phyloP scores from a whole-genome alignment of 2,888 invertebrate species.

The Andrena marginata region DNA sequence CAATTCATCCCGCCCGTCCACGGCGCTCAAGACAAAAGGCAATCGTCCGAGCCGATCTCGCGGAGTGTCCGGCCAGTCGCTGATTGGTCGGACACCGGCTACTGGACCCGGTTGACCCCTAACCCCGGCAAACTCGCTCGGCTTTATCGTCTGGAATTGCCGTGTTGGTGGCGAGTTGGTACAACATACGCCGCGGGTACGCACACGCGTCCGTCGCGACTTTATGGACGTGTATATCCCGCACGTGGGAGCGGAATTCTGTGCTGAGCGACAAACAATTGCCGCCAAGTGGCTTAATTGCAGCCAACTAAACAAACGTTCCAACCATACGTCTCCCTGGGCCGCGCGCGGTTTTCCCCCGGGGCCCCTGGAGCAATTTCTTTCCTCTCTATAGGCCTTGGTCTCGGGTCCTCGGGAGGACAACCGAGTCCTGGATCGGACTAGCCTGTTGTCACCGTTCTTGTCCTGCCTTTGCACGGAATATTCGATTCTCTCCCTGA shows the following conservation, averaged over 20 bases:
- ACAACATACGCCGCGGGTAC: constrained; percentile 62
- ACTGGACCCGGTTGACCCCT: constrained; percentile 84
- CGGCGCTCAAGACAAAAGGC: constrained; percentile 62
- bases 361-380: constrained; percentile 41
- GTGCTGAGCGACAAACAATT: constrained; percentile 85
- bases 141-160: constrained; percentile 83
- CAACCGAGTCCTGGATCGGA: not conserved
- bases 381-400: constrained; percentile 48
- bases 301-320: constrained; percentile 85
- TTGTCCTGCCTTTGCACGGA: not conserved
- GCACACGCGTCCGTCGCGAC: constrained; percentile 53
- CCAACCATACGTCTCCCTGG: constrained; percentile 74
- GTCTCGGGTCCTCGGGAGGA: constrained; percentile 37
- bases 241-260: constrained; percentile 84
- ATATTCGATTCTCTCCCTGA: not conserved
- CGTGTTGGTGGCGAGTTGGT: constrained; percentile 78
- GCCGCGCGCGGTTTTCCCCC: constrained; percentile 29
- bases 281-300: constrained; percentile 85
- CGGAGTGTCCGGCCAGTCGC: constrained; percentile 66
- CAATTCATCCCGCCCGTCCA: constrained; percentile 61
- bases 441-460: not conserved
- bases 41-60: constrained; percentile 73
- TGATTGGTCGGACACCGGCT: constrained; percentile 81
- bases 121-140: constrained; percentile 83
- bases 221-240: constrained; percentile 56